phyloP scores from a whole-genome alignment of 2,797 vertebrate genomes.

The Ctenosaura bakeri region DNA sequence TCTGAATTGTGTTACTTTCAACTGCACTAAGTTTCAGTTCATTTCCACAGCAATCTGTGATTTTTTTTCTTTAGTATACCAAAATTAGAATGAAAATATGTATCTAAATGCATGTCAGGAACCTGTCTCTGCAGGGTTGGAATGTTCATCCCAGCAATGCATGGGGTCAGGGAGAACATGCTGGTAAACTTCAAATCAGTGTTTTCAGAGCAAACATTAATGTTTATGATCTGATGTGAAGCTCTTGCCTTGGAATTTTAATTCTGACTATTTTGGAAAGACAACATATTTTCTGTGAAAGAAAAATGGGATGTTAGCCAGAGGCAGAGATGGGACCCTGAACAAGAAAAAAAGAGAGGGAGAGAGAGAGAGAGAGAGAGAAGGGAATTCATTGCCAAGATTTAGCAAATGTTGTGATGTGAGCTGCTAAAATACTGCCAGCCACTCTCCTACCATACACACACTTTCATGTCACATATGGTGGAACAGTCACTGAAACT shows the following conservation, averaged over 20 bases:
- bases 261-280: not conserved
- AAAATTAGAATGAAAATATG: too few species aligned
- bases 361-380: not conserved
- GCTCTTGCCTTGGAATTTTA: not conserved
- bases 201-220: not conserved
- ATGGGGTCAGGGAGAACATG: not conserved
- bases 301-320: not conserved
- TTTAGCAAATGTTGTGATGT: not conserved
- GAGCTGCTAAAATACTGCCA: constrained; percentile 13
- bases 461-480: constrained; percentile 1
- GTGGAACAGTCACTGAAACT: constrained; percentile 4
- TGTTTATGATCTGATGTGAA: not conserved
- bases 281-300: not conserved
- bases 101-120: not conserved
- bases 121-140: not conserved
- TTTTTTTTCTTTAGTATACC: too few species aligned
- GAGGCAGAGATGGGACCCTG: not conserved
- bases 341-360: not conserved
- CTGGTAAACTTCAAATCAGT: not conserved
- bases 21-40: too few species aligned
- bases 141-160: not conserved
- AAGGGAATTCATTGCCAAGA: not conserved
- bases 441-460: not conserved
- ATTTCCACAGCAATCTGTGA: too few species aligned
- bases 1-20: too few species aligned